Conservation (phyloP, 2,113 vertebrate genomes). For the Pseudorasbora parva region DNA sequence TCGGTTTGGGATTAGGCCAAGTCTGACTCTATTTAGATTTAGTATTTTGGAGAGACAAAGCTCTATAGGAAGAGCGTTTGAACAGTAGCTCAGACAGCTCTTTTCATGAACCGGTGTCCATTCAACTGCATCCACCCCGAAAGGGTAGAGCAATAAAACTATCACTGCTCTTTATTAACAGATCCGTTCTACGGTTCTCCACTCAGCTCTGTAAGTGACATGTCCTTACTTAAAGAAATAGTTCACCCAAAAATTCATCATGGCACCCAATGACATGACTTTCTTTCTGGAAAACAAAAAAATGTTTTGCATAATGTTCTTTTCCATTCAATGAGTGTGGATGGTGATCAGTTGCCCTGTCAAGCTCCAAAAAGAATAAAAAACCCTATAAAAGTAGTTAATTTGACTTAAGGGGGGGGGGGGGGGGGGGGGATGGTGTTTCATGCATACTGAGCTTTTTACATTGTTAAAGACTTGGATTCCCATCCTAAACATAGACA, state of each 20-base stretch:
- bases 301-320: too few species aligned
- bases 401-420: too few species aligned
- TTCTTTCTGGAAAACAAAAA: not conserved
- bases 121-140: conserved; percentile 33
- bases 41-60: conserved; percentile 16
- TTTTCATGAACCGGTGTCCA: conserved; percentile 11
- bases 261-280: not conserved
- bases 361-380: too few species aligned
- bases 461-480: too few species aligned
- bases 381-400: too few species aligned
- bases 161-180: conserved; percentile 37
- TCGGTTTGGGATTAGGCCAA: conserved; percentile 23
- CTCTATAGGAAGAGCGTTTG: not conserved
- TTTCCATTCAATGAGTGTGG: too few species aligned
- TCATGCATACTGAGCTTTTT: too few species aligned
- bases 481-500: too few species aligned
- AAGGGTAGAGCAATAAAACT: conserved; percentile 27
- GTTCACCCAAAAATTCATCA: not conserved
- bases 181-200: not conserved
- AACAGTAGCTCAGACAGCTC: conserved; percentile 30
- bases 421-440: too few species aligned
- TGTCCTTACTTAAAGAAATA: not conserved
- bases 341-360: too few species aligned
- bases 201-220: not conserved
- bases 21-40: conserved; percentile 18